Percentiles rank a stretch among this genome's conserved stretches.
These are phyloP conservation scores for Alcedo quadribrachys DNA, from an alignment of 2,797 vertebrate species.

Conservation along the genomic window DNA sequence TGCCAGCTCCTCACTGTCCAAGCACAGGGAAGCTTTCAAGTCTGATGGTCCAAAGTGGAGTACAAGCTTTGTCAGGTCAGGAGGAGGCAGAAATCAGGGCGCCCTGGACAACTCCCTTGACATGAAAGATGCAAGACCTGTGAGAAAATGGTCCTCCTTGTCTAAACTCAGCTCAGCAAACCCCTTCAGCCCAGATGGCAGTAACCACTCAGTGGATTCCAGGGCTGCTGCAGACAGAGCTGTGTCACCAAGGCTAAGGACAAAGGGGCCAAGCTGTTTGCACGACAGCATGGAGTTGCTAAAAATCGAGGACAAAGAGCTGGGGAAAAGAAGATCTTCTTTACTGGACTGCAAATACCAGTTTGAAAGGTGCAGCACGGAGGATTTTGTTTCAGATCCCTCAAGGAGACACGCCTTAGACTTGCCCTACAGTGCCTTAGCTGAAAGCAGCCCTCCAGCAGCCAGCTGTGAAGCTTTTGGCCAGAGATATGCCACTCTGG, in stretches of 20 bases:
- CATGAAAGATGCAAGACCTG: slow-evolving; percentile 87
- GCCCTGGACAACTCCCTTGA: slow-evolving; percentile 80
- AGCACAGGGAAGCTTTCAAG: slow-evolving; percentile 74
- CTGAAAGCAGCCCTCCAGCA: slow-evolving; percentile 79
- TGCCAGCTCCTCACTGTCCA: slow-evolving; percentile 78
- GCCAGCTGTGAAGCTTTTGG: slow-evolving; percentile 69
- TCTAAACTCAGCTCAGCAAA: slow-evolving; percentile 84
- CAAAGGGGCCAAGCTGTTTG: slow-evolving; percentile 74
- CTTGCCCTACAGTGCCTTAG: slow-evolving; percentile 87
- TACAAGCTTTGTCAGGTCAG: slow-evolving; percentile 73
- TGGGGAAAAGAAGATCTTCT: slow-evolving; percentile 77
- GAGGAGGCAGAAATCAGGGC: slow-evolving; percentile 66
- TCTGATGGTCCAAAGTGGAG: slow-evolving; percentile 78
- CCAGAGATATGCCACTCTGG: slow-evolving; percentile 77
- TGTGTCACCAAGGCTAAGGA: slow-evolving; percentile 74
- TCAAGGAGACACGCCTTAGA: slow-evolving; percentile 85
- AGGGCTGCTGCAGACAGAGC: slow-evolving; percentile 71
- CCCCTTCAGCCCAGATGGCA: slow-evolving; percentile 62
- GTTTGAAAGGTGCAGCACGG: slow-evolving; percentile 80
- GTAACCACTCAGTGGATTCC: slow-evolving; percentile 26
- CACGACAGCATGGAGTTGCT: slow-evolving; percentile 80
- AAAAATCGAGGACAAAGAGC: slow-evolving; percentile 76
- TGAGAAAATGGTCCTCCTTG: slow-evolving; percentile 93
- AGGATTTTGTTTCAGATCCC: slow-evolving; percentile 76
- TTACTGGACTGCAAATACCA: slow-evolving; percentile 82